Percentiles rank a stretch among this genome's conserved stretches.
Evolutionary conservation across 2,888 invertebrate genomes (phyloP).

Genomic region (Dendrolimus pini): DNA sequence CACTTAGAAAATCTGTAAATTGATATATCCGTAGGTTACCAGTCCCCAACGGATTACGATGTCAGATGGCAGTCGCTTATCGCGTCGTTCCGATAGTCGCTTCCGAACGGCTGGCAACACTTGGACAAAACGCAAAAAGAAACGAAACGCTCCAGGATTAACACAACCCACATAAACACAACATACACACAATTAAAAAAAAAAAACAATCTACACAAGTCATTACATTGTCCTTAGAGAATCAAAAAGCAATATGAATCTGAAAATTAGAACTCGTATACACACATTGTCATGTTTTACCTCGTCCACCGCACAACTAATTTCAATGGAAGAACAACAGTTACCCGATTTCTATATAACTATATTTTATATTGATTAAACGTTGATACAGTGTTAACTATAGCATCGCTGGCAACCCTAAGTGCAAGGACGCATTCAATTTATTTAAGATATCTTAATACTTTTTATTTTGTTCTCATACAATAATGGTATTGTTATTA

Average conservation of each 20-base stretch:
- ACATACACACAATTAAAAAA: not conserved
- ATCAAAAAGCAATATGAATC: no score
- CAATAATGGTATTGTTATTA: no score
- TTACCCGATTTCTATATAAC: no score
- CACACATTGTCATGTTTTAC: not conserved
- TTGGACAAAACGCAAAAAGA: not conserved
- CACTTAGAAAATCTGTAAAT: not conserved
- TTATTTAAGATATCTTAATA: no score
- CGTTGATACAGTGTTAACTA: no score
- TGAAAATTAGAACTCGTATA: no score
- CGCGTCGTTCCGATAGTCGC: not conserved
- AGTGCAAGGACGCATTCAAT: no score
- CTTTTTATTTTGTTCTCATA: no score
- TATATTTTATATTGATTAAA: conserved; percentile 10
- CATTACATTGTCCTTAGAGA: no score
- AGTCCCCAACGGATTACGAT: not conserved
- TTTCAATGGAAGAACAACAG: not conserved
- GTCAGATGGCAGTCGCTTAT: not conserved
- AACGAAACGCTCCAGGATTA: not conserved
- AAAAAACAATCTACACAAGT: not conserved
- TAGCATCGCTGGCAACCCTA: no score
- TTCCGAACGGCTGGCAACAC: not conserved
- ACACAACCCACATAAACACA: not conserved
- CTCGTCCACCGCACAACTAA: not conserved
- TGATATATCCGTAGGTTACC: not conserved